Evolutionary conservation across 2,888 invertebrate genomes (phyloP), one percentile per base, ranked within the genome.

Genomic region (Liopterus haemorrhoidalis): DNA sequence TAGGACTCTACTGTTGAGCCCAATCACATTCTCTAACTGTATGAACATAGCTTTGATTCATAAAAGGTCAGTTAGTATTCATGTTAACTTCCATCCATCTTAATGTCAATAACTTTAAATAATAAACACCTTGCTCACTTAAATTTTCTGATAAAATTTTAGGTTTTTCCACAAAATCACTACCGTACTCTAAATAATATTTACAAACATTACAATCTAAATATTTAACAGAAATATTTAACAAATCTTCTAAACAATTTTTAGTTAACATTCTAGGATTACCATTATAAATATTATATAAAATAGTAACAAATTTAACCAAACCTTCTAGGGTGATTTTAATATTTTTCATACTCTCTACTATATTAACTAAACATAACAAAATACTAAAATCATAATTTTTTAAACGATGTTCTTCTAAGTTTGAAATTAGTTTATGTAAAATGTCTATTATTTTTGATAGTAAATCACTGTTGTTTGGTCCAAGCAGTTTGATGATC

Each of bases 171-270:
- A 58, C 47, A 54, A 54, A 60, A 36, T 61, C 53, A 51, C 61
- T 61, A 20, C 66, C 67, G 49, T 63, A 62, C 35, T 58, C 50
- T 14, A 66, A 46, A 48, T 66, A 57, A 54, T 68, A 63, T 45
- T 61, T 57, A 54, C 63, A 65, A 49, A 65, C 64, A 8, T 59
- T 54, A 44, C 66, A 56, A 39, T 62, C 49, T 2, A 64, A 48
- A 38, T 61, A 48, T 27, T 39, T 38, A 6, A 20, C 5, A 15
- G 18, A 32, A 25, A 31, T 20, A 9, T 8, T 33, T 25, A 45
- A 20, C 21, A 45, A 27, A 39, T 39, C 20, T 2, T 8, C n/a
- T 11, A 45, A 19, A 19, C 39, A 25, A 2, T 11, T n/a, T 25
- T 25, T 32, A 22, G 11, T 39, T 19, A 45, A 14, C 11, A 45